phyloP scores from a whole-genome alignment of 1,140 invertebrate species.

The Trigoniulus corallinus region DNA sequence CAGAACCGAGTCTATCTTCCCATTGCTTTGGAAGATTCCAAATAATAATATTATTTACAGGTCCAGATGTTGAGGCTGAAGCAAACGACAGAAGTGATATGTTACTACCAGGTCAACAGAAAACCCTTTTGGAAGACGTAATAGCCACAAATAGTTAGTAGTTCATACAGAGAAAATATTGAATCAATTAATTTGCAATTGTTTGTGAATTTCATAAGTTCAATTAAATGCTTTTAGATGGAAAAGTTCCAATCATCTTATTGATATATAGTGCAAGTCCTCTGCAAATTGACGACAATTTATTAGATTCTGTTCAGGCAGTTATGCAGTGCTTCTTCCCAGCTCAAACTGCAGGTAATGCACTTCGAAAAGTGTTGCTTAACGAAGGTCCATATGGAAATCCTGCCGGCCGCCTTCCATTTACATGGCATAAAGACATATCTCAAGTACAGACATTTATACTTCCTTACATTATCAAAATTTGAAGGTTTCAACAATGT shows the following conservation, averaged over 20 bases:
- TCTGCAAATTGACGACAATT: slow-evolving; percentile 17
- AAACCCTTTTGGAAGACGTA: slow-evolving; percentile 11
- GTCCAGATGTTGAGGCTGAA: slow-evolving; percentile 9
- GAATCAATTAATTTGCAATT: too few relatives aligned
- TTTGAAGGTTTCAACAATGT: background rate
- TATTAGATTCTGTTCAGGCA: slow-evolving; percentile 10
- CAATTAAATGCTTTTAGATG: background rate
- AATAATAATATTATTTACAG: background rate
- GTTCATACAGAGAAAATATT: background rate
- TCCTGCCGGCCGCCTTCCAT: slow-evolving; percentile 20
- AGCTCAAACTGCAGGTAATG: slow-evolving; percentile 21
- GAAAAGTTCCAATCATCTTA: slow-evolving; percentile 14
- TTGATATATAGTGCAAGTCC: slow-evolving; percentile 22
- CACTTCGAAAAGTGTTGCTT: slow-evolving; percentile 16
- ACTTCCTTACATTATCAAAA: background rate
- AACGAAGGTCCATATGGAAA: slow-evolving; percentile 14
- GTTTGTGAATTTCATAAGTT: too few relatives aligned
- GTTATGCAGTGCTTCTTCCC: slow-evolving; percentile 24
- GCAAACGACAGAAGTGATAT: slow-evolving; percentile 11
- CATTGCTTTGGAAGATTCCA: background rate
- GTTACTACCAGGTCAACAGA: slow-evolving; percentile 12
- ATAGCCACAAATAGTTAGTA: background rate
- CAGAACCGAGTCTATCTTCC: too few relatives aligned
- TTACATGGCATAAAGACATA: slow-evolving; percentile 18
- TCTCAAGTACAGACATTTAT: slow-evolving; percentile 7